These are phyloP conservation scores for Intellagama lesueurii DNA, from an alignment of 2,797 vertebrate species.

Conservation along the genomic window DNA sequence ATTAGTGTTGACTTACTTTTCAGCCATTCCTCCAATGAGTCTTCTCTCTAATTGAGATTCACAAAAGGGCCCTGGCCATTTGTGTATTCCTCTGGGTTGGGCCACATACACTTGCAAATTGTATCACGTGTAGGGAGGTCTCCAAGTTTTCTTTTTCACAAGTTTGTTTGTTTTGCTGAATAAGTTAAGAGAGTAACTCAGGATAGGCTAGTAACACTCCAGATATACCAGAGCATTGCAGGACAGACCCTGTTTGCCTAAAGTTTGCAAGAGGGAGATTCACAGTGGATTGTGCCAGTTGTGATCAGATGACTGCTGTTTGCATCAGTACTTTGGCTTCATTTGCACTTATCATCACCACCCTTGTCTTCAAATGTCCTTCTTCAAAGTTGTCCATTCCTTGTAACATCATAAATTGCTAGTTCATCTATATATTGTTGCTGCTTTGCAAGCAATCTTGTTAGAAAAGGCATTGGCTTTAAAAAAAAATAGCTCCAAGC, in stretches of 20 bases:
- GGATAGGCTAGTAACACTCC: neutral
- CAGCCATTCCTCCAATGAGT: too few species aligned
- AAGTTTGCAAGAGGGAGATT: neutral
- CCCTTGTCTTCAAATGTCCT: neutral
- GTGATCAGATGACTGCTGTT: constrained; percentile 62
- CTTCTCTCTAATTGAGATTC: too few species aligned
- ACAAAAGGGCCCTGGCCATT: too few species aligned
- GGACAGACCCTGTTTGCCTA: too few species aligned
- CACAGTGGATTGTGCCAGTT: neutral
- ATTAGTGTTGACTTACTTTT: too few species aligned
- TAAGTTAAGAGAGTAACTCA: too few species aligned
- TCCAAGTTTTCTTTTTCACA: neutral
- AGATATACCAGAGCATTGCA: neutral
- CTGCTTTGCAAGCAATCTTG: neutral
- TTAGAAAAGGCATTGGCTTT: constrained; percentile 39
- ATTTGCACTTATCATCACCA: neutral
- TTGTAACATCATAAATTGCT: neutral
- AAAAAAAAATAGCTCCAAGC: constrained; percentile 34
- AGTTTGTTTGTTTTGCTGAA: too few species aligned
- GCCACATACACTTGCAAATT: neutral
- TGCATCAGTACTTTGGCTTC: neutral
- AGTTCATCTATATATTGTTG: constrained; percentile 12
- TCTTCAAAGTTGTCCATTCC: constrained; percentile 30
- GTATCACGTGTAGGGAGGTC: neutral
- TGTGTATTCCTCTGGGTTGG: neutral